These are phyloP conservation scores for Centropristis striata DNA, from an alignment of 2,113 vertebrate genomes.

Conservation along the genomic window DNA sequence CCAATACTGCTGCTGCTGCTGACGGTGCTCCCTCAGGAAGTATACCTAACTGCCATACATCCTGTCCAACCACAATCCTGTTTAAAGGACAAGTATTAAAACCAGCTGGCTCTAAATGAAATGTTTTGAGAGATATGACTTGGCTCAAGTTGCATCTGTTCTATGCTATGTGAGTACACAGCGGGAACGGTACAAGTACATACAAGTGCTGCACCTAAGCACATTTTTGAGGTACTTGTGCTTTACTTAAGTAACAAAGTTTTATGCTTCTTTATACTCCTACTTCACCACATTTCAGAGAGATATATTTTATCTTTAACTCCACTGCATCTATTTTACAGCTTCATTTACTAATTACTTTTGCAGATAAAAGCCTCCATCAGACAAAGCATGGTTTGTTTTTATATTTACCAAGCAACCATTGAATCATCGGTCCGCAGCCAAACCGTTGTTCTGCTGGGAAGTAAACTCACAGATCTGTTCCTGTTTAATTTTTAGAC, in stretches of 20 bases:
- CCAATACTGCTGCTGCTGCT: slow-evolving; percentile 37
- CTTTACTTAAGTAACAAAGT: not conserved
- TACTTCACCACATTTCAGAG: not conserved
- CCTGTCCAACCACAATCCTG: slow-evolving; percentile 31
- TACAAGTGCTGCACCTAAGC: not conserved
- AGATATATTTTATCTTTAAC: not conserved
- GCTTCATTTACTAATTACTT: not conserved
- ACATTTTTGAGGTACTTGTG: not conserved
- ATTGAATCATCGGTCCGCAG: too few relatives aligned
- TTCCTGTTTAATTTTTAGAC: too few relatives aligned
- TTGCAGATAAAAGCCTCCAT: not conserved
- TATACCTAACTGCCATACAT: slow-evolving; percentile 34
- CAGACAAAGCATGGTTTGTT: too few relatives aligned
- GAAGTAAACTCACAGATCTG: too few relatives aligned
- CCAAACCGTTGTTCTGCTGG: too few relatives aligned
- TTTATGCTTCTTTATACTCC: not conserved
- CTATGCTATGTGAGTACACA: not conserved
- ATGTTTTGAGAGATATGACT: slow-evolving; percentile 28
- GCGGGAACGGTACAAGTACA: not conserved
- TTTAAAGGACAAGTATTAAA: slow-evolving; percentile 23
- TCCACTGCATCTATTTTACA: not conserved
- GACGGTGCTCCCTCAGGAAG: slow-evolving; percentile 48
- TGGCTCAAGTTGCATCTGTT: not conserved
- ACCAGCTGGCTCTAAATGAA: slow-evolving; percentile 5
- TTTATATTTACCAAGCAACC: too few relatives aligned